Evolutionary conservation across 2,888 invertebrate species (phyloP), one percentile per base, ranked within the genome.

Genomic region (Drosophila koepferae): DNA sequence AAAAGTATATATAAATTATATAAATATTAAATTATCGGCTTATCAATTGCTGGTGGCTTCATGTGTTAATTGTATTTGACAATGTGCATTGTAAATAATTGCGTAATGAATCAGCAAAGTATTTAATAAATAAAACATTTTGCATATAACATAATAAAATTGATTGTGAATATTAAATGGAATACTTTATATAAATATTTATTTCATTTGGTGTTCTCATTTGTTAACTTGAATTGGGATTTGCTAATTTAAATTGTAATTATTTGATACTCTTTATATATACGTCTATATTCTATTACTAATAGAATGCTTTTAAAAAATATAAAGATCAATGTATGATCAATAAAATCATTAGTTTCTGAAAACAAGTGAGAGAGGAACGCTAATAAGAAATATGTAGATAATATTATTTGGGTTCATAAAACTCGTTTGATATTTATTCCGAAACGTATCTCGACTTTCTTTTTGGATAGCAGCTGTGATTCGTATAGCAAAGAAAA

Each of bases 21-120:
- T 53, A 53, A 36, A 54, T 23, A 20, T 54, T n/a, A 20, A 36
- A 56, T 23, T 28, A 16, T 14, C 14, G 28, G 20, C 61, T 68
- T 74, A 74, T 74, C 69, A 68, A 23, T 43, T 12, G 20, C 34
- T 46, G 16, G 16, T 1, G 28, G 44, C 16, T 18, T 2, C 34
- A 41, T 34, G 54, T 23, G 34, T n/a, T n/a, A 6, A 59, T 61
- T 28, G 5, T 8, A 44, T 62, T 38, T 59, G 34, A 59, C 36
- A 44, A 36, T 46, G 38, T 18, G 49, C 28, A 16, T 63, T 20
- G 48, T 48, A 40, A 63, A 28, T n/a, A 53, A 61, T 20, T 44
- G 7, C 9, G n/a, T 36, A 36, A 44, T 36, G 12, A 56, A 28
- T 2, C n/a, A 8, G 2, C 8, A 8, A 20, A 23, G 20, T 36